These are phyloP conservation scores for Styela plicata DNA, from an alignment of 23 tunicate species.

Conservation along the genomic window DNA sequence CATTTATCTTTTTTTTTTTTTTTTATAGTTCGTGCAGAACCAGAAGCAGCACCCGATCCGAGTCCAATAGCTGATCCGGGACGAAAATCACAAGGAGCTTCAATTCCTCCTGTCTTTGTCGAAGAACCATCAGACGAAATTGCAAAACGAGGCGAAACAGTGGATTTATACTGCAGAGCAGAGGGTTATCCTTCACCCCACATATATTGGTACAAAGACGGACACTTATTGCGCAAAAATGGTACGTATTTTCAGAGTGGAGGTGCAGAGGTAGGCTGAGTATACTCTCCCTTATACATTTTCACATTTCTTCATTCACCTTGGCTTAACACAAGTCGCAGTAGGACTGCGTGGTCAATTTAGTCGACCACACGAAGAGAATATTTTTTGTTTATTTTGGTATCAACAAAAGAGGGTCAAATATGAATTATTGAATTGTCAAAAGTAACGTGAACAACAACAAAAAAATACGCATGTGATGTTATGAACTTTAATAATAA, in stretches of 20 bases:
- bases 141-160: constrained; percentile 1
- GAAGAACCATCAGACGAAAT: neutral
- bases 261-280: too few species aligned
- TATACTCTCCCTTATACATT: too few species aligned
- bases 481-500: too few species aligned
- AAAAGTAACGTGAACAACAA: too few species aligned
- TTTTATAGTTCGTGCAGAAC: neutral
- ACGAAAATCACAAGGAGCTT: neutral
- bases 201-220: constrained; percentile 22
- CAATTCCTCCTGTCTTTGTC: constrained; percentile 3
- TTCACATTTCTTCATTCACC: too few species aligned
- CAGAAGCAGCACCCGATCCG: constrained; percentile 9
- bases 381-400: too few species aligned
- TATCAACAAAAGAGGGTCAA: too few species aligned
- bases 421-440: too few species aligned
- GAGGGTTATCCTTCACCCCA: constrained; percentile 29
- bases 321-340: too few species aligned
- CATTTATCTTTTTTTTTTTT: neutral
- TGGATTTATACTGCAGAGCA: constrained; percentile 12
- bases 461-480: neutral
- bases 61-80: constrained; percentile 7
- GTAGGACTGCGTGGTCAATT: too few species aligned
- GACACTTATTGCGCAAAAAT: neutral
- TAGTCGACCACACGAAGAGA: too few species aligned
- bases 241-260: too few species aligned